Base-by-base conservation (phyloP, 2,797 vertebrate species). In the Echiichthys vipera region DNA sequence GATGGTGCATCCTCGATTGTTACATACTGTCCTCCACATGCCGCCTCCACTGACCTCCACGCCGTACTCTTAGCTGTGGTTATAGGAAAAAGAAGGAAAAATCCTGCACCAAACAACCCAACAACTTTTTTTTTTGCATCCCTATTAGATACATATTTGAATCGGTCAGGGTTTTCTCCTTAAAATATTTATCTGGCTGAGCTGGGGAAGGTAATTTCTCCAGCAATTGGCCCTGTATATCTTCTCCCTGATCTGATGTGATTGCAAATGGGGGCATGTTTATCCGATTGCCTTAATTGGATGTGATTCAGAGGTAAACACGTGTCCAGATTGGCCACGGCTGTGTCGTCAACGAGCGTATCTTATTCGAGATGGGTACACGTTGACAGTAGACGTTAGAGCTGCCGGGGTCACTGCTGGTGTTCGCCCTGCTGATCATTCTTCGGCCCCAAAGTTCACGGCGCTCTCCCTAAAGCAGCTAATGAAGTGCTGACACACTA, bases 401-500 rank as follows among this genome's bases (percentile, higher is more conserved):
- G 50, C 74, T 30, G 50, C 76, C 14, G 4, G 67, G 74, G 81
- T 70, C 78, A 65, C 59, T 25, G 74, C 29, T 64, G 79, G 68
- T 56, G 9, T 78, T 82, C 61, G 46, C 61, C 71, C 84, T 40
- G 46, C 64, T 49, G 77, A 69, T 78, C 69, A 32, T 75, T 42
- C 58, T 76, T 46, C 65, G 5, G 63, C 73, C 83, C 72, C 53
- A 65, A 72, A 84, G 85, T 83, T 89, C 88, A 90, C 18, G 20
- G 37, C 46, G 70, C 62, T 59, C 77, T 74, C 67, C n/a, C 76
- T 32, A 29, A 68, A 71, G 84, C 81, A 43, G 77, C 71, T 93
- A 94, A 93, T 94, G 87, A 93, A 93, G 91, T 87, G 88, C 89
- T 89, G 93, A 93, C 91, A 87, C 83, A 40, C 79, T 88, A 84